These are phyloP conservation scores for Esox lucius DNA, from an alignment of 2,797 vertebrate genomes.

Conservation along the genomic window DNA sequence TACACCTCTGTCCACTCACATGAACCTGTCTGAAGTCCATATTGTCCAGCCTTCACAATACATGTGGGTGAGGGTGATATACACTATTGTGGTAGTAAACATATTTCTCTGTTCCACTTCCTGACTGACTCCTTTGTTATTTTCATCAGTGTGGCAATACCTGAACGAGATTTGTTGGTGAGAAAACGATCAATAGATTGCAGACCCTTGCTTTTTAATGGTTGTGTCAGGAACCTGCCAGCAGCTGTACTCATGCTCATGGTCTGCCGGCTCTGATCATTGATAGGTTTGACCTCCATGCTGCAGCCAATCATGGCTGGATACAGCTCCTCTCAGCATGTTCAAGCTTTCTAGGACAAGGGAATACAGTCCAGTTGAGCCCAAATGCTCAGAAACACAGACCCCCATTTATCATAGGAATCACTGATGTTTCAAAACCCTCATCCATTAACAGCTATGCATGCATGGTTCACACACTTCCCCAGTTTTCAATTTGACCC, in stretches of 20 bases:
- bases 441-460: neutral
- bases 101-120: constrained; percentile 1
- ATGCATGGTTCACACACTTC: neutral
- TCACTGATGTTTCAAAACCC: neutral
- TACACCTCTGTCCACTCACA: neutral
- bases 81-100: constrained; percentile 11
- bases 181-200: neutral
- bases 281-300: neutral
- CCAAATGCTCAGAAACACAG: constrained; percentile 45
- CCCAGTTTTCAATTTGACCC: neutral
- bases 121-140: constrained; percentile 3
- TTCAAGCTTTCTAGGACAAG: neutral
- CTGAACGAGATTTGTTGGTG: neutral
- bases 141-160: constrained; percentile 7
- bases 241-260: neutral
- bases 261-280: neutral
- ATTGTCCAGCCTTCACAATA: neutral
- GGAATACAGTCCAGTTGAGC: constrained; percentile 8
- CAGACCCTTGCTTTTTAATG: neutral
- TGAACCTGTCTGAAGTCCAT: constrained; percentile 8
- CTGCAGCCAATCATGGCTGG: neutral
- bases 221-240: neutral
- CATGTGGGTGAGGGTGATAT: constrained; percentile 26
- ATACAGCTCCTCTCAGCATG: constrained; percentile 8
- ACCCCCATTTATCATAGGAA: constrained; percentile 28